Base-by-base conservation (phyloP, 2,888 invertebrate species). In the Apotomis turbidana region DNA sequence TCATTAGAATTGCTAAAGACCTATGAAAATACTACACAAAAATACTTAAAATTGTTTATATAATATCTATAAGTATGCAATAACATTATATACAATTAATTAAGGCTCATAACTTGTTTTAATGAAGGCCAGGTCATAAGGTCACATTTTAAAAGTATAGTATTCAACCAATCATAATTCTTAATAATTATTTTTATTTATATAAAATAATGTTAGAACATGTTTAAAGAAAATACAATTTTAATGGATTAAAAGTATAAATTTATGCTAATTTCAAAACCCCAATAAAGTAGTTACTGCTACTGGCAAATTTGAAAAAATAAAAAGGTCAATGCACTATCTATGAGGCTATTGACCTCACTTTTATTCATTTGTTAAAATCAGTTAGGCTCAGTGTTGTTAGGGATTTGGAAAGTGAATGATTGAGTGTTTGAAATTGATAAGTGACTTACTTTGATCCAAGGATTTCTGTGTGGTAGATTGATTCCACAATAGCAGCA, bases 391-490 rank as follows among this genome's bases (percentile, higher is more conserved):
- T 85, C 76, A 84, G 75, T 59, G 61, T 38, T 38, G 63, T 67
- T 70, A 36, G 68, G 89, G 80, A 78, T 76, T 78, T 78, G 78
- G 76, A 78, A 78, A 81, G 80, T 80, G 74, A 80, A 78, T 57
- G 51, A 41, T 46, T 12, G 38, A 57, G 46, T 72, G 58, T 63
- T 36, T 44, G 36, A 54, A 55, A 46, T 58, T 15, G 54, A 12
- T 62, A 46, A 55, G 64, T 68, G 71, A 88, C 95, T 94, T 93
- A 96, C 95, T 96, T 96, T 80, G 97, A 96, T 69, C 96, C 96
- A 72, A 96, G 94, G 81, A 99, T 97, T 91, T 99, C 99, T 83
- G 96, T 95, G 69, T 95, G 91, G 84, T 99, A 99, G 78, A 99
- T 96, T 79, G 98, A 96, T 83, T 98, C 98, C 77, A 99, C 96